phyloP scores from a whole-genome alignment of 2,888 invertebrate genomes.

The Polylopha cassiicola region DNA sequence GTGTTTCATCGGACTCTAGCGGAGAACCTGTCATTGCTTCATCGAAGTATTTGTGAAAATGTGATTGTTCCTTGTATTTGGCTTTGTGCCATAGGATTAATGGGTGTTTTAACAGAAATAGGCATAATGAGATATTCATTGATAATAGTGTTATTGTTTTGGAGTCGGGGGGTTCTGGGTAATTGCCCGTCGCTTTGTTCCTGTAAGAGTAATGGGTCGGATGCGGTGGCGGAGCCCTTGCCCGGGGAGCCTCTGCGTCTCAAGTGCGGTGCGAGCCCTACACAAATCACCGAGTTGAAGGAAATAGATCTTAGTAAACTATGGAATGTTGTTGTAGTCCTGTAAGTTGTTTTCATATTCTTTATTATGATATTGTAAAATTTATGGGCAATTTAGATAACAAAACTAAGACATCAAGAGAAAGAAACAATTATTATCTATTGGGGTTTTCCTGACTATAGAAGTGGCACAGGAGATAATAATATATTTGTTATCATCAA shows the following conservation, averaged over 20 bases:
- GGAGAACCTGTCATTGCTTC: constrained; percentile 40
- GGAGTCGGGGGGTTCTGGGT: constrained; percentile 41
- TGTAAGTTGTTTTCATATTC: constrained; percentile 70
- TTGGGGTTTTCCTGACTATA: too few species aligned
- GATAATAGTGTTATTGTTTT: constrained; percentile 45
- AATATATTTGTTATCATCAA: too few species aligned
- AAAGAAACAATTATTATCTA: too few species aligned
- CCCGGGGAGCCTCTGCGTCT: constrained; percentile 78
- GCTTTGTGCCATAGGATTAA: constrained; percentile 70
- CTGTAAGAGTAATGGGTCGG: constrained; percentile 75
- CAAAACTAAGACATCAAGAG: too few species aligned
- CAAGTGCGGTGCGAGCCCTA: constrained; percentile 79
- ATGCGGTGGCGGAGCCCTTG: constrained; percentile 66
- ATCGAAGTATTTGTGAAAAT: constrained; percentile 62
- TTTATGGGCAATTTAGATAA: too few species aligned
- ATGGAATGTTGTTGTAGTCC: constrained; percentile 78
- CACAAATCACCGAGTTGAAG: constrained; percentile 77
- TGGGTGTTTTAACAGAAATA: constrained; percentile 54
- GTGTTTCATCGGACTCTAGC: constrained; percentile 23
- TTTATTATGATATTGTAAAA: too few species aligned
- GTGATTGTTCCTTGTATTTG: constrained; percentile 68
- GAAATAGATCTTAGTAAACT: constrained; percentile 80
- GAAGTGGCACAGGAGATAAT: too few species aligned
- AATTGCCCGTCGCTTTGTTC: constrained; percentile 73
- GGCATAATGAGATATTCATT: constrained; percentile 53